Evolutionary conservation across 2,797 vertebrate genomes (phyloP).

Genomic region (Falco berigora): DNA sequence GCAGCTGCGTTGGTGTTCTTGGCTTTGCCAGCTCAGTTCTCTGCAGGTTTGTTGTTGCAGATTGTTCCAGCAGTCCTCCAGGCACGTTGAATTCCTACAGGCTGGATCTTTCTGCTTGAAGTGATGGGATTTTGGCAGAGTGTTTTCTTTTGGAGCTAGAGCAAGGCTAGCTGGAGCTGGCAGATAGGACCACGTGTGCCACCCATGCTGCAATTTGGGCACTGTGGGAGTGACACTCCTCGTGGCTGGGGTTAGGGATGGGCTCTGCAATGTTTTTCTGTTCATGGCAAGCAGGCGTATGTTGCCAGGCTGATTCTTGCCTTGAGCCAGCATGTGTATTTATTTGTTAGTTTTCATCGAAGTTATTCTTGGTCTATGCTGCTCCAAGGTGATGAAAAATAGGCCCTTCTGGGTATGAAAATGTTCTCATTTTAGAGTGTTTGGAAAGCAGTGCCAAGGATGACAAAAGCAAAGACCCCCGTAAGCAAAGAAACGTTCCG

Average conservation of each 20-base stretch:
- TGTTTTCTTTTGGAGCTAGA: neutral
- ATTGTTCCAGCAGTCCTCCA: neutral
- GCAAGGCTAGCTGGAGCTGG: neutral
- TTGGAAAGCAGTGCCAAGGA: neutral
- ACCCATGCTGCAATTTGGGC: neutral
- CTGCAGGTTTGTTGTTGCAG: neutral
- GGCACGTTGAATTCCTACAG: neutral
- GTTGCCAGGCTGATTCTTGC: neutral
- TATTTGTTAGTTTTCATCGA: neutral
- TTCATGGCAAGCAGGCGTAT: rapidly evolving
- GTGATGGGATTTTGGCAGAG: constrained; percentile 1
- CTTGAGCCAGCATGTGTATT: neutral
- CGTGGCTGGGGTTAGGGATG: rapidly evolving
- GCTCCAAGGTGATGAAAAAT: constrained; percentile 2
- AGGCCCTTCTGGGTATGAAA: neutral
- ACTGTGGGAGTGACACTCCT: neutral
- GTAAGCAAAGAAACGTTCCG: neutral
- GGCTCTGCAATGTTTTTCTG: neutral
- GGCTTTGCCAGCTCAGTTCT: neutral
- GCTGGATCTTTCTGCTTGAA: neutral
- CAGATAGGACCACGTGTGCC: neutral
- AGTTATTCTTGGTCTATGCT: neutral
- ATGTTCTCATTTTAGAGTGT: neutral
- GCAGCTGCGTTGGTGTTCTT: neutral
- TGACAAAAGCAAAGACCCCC: neutral